A percentile compares a stretch with the other conserved stretches of the same genome.
phyloP scores from a whole-genome alignment of 2,113 vertebrate genomes.

The Tenebrosternarchus preto region DNA sequence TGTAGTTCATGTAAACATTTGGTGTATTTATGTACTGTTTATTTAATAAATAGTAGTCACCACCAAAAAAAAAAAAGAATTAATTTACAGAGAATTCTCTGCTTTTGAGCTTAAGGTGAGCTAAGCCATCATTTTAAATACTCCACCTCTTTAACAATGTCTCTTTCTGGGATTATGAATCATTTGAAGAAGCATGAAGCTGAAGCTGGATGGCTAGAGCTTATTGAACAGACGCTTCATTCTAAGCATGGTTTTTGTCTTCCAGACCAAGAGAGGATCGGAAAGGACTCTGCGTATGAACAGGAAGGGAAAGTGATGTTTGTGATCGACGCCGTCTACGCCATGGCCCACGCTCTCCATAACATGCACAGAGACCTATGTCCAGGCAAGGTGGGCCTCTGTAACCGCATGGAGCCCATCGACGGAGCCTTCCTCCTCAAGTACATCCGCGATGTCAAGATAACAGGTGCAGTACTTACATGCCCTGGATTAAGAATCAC shows the following conservation, averaged over 20 bases:
- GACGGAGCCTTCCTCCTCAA: constrained; percentile 91
- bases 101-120: neutral
- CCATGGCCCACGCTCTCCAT: constrained; percentile 94
- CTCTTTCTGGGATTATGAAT: neutral
- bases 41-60: neutral
- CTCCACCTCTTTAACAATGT: neutral
- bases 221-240: neutral
- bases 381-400: constrained; percentile 88
- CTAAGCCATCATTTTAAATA: constrained; percentile 2
- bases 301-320: constrained; percentile 98
- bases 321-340: constrained; percentile 93
- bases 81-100: neutral
- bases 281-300: constrained; percentile 90
- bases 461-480: constrained; percentile 79
- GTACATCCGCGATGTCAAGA: constrained; percentile 92
- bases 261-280: constrained; percentile 92
- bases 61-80: neutral
- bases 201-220: neutral
- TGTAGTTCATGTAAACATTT: neutral
- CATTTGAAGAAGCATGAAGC: neutral
- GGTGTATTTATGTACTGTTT: neutral
- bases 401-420: constrained; percentile 89
- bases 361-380: constrained; percentile 94
- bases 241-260: constrained; percentile 22
- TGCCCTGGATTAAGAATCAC: neutral